phyloP scores from a whole-genome alignment of 2,113 vertebrate genomes.

The Piprites chloris region DNA sequence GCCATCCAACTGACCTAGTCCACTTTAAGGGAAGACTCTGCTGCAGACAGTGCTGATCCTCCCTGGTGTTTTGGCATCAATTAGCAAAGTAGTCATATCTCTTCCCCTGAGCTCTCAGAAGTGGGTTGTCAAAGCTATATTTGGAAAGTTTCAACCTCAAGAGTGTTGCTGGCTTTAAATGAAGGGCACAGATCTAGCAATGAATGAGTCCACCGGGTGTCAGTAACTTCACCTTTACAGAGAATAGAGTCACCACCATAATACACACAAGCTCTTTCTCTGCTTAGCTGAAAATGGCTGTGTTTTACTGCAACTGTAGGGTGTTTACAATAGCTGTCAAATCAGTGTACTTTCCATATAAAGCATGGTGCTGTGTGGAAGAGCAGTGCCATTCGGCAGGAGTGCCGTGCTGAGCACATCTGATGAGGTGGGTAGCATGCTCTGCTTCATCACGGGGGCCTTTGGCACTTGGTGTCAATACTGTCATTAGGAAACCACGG shows the following conservation, averaged over 20 bases:
- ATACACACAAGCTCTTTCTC: neutral
- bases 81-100: conserved; percentile 43
- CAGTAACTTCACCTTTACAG: neutral
- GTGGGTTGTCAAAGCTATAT: conserved; percentile 44
- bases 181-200: conserved; percentile 15
- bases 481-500: neutral
- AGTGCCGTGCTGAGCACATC: neutral
- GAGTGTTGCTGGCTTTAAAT: neutral
- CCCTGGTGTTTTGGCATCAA: conserved; percentile 12
- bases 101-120: conserved; percentile 33
- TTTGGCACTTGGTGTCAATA: neutral
- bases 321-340: neutral
- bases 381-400: neutral
- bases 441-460: neutral
- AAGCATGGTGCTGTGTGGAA: neutral
- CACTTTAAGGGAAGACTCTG: neutral
- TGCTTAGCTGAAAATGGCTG: neutral
- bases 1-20: conserved; percentile 33
- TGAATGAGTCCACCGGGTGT: neutral
- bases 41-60: neutral
- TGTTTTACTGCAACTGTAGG: neutral
- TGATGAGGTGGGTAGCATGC: neutral
- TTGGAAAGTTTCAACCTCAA: conserved; percentile 36
- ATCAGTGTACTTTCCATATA: neutral
- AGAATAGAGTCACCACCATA: neutral